Evolutionary conservation across 2,113 vertebrate genomes (phyloP).

Genomic region (Oreotrochilus melanogaster): DNA sequence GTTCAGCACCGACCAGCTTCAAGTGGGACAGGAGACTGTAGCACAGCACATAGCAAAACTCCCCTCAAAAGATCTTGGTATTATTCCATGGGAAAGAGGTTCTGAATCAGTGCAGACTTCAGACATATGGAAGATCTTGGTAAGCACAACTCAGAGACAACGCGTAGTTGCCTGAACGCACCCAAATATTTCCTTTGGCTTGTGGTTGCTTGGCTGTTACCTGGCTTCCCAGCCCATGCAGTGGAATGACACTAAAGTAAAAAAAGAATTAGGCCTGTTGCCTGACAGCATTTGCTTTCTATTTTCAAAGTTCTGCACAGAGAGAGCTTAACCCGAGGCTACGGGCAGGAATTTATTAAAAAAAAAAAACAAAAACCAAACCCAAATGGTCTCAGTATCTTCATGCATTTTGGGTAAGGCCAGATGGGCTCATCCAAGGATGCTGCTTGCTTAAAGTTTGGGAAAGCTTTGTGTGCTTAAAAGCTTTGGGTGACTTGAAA

Average conservation of each 20-base stretch:
- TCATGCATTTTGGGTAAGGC: background rate
- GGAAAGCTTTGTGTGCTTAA: background rate
- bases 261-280: background rate
- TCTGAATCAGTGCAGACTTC: background rate
- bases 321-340: background rate
- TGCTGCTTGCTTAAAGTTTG: background rate
- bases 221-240: background rate
- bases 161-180: background rate
- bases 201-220: background rate
- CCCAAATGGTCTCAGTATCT: background rate
- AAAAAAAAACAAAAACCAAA: fast-evolving
- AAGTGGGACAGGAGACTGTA: background rate
- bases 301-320: background rate
- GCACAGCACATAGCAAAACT: background rate
- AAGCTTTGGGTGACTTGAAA: background rate
- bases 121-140: background rate
- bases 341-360: background rate
- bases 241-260: background rate
- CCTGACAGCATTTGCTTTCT: background rate
- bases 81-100: background rate
- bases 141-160: background rate
- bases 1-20: background rate
- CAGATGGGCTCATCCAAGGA: background rate
- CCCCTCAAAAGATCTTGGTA: fast-evolving
- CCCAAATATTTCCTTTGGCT: background rate